These are phyloP conservation scores for Lamellibrachia satsuma DNA, from an alignment of 2,888 invertebrate genomes.

Conservation along the genomic window DNA sequence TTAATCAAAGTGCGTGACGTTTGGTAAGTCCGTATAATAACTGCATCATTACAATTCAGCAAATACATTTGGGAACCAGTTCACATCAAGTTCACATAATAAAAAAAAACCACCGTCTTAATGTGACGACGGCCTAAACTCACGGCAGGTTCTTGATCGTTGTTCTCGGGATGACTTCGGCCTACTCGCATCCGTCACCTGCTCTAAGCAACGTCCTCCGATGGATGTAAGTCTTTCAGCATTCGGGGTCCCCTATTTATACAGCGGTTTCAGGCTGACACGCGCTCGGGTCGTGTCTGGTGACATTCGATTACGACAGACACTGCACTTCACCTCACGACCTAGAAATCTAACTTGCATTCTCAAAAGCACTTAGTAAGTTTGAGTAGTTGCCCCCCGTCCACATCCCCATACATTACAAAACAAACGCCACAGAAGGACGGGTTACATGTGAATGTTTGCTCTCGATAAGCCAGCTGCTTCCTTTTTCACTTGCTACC, in stretches of 20 bases:
- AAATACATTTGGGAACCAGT: not conserved
- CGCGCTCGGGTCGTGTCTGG: not conserved
- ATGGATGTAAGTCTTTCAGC: not conserved
- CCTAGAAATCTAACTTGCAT: not conserved
- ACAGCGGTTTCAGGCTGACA: not conserved
- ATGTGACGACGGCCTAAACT: not conserved
- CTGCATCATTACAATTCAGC: no score
- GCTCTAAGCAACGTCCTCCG: not conserved
- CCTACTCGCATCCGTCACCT: not conserved
- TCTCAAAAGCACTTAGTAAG: not conserved
- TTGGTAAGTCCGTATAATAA: no score
- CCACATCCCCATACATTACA: no score
- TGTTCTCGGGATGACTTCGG: not conserved
- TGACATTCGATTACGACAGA: not conserved
- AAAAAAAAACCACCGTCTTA: not conserved
- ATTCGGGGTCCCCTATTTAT: not conserved
- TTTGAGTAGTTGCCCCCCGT: not conserved
- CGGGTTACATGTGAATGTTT: no score
- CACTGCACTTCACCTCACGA: not conserved
- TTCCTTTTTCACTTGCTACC: no score
- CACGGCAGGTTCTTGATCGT: not conserved
- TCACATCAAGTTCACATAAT: not conserved
- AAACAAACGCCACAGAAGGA: no score
- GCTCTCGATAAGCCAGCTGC: no score
- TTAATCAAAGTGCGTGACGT: not conserved